Percentiles rank a stretch among this genome's conserved stretches.
phyloP scores from a whole-genome alignment of 2,797 vertebrate species.

The Tragelaphus oryx region DNA sequence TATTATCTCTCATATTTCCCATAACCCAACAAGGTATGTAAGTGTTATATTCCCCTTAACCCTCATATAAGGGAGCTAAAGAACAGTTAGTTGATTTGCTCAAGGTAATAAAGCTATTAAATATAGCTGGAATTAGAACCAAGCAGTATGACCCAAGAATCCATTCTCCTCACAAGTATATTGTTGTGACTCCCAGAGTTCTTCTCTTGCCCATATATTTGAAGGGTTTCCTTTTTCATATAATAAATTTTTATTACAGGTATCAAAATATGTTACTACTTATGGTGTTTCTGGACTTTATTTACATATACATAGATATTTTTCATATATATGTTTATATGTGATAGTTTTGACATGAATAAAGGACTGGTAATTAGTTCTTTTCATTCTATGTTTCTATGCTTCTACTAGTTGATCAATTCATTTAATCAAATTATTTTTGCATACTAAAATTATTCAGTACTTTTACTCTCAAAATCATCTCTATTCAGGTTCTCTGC shows the following conservation, averaged over 20 bases:
- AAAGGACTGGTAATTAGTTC: not conserved
- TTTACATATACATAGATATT: not conserved
- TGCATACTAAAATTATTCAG: not conserved
- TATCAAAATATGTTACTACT: not conserved
- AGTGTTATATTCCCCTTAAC: not conserved
- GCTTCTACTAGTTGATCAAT: not conserved
- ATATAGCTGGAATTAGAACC: not conserved
- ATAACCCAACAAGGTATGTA: not conserved
- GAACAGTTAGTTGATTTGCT: not conserved
- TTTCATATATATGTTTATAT: not conserved
- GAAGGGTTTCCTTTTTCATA: not conserved
- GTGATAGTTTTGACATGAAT: not conserved
- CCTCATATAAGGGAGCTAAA: not conserved
- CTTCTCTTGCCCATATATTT: not conserved
- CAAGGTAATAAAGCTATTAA: not conserved
- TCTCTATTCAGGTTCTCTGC: not conserved
- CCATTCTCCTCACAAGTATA: not conserved
- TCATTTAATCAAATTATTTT: not conserved
- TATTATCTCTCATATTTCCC: conserved; percentile 18
- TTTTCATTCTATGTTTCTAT: not conserved
- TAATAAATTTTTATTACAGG: not conserved
- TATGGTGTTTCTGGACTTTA: not conserved
- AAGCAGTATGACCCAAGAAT: not conserved
- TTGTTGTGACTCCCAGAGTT: not conserved
- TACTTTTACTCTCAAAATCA: not conserved